Evolutionary conservation across 2,113 vertebrate genomes (phyloP).

Genomic region (Tenrec ecaudatus): DNA sequence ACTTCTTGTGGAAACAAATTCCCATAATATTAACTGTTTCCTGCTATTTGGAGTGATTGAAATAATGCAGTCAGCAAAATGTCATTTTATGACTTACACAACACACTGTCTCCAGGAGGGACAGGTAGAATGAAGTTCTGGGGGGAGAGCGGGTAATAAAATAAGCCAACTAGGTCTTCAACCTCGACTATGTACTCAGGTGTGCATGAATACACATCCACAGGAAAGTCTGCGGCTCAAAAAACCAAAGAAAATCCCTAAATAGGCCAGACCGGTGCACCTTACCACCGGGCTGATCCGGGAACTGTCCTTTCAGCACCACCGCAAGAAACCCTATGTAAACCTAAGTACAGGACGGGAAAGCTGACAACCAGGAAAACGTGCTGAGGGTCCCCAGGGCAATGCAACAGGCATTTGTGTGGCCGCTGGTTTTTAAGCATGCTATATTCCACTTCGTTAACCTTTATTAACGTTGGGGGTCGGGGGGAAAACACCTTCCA

Average conservation of each 20-base stretch:
- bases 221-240: constrained; percentile 27
- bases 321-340: background rate
- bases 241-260: constrained; percentile 43
- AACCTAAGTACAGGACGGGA: background rate
- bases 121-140: constrained; percentile 68
- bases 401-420: constrained; percentile 22
- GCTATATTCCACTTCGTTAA: background rate
- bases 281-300: background rate
- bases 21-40: constrained; percentile 39
- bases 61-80: constrained; percentile 66
- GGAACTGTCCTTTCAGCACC: constrained; percentile 83
- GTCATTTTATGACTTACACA: constrained; percentile 61
- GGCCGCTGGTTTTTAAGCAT: constrained; percentile 24
- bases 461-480: constrained; percentile 6
- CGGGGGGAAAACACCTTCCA: constrained; percentile 34
- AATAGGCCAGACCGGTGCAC: background rate
- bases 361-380: background rate
- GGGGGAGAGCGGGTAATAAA: constrained; percentile 58
- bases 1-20: constrained; percentile 37
- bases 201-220: constrained; percentile 48
- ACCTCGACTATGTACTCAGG: constrained; percentile 63
- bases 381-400: background rate
- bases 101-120: constrained; percentile 50
- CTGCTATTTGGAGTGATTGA: constrained; percentile 60
- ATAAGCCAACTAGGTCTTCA: constrained; percentile 71